Evolutionary conservation across 2,113 vertebrate genomes (phyloP), one percentile per base, ranked within the genome.

Genomic region (Cebus imitator): DNA sequence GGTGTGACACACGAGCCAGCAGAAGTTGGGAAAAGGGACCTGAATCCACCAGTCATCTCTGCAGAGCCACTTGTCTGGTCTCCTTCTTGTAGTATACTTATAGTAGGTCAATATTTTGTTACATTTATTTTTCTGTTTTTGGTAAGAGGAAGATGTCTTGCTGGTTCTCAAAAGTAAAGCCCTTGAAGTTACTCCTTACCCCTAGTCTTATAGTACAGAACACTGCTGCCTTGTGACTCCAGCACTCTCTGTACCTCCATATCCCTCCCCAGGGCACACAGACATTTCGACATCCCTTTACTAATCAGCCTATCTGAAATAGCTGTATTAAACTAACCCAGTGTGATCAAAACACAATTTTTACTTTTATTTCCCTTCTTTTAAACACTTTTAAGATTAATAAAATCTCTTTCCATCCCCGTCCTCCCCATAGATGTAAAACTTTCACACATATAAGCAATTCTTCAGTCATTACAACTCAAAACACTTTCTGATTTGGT

Each of bases 361-460:
- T 75, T 18, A 23, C 52, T 43, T 64, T 23, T 48, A 87, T 66
- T 30, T 11, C 10, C 4, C 4, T 90, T 84, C 35, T 7, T 93
- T 86, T 66, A 83, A 83, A 82, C 27, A n/a, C 18, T 80, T 84
- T 91, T 87, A 70, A 64, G 17, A 91, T 78, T 40, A 93, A 87
- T 43, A 80, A 89, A 68, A 50, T 66, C 16, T 92, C 6, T 37
- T 17, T 58, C 7, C 9, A 50, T 9, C 18, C 68, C 20, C 30
- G 5, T 12, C 21, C 7, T 6, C 72, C 40, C 23, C 5, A n/a
- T 18, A 9, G 10, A 58, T 64, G 32, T 50, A 79, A 93, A 23
- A 78, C 27, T 85, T 64, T 87, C 25, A 91, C n/a, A 79, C 57
- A 91, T 50, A 64, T 3, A 80, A 95, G 18, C 8, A 66, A 83